Evolutionary conservation across 1,140 invertebrate species (phyloP).

Genomic region (Camponotus floridanus): DNA sequence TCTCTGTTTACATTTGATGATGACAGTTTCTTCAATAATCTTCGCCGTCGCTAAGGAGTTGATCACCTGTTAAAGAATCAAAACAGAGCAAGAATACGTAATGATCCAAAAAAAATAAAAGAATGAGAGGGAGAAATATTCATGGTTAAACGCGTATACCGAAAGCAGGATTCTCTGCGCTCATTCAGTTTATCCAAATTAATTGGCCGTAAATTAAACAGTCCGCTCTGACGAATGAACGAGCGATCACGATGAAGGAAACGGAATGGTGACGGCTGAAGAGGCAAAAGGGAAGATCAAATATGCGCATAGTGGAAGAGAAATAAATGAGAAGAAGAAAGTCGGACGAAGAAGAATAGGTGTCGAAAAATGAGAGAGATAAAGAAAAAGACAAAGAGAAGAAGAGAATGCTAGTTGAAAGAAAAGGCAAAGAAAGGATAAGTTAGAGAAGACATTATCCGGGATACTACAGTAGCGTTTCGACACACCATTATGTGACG

Average conservation of each 20-base stretch:
- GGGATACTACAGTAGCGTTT: slow-evolving; percentile 84
- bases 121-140: slow-evolving; percentile 76
- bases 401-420: slow-evolving; percentile 24
- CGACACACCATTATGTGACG: slow-evolving; percentile 86
- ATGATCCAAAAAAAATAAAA: slow-evolving; percentile 51
- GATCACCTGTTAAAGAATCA: background rate
- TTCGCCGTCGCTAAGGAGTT: background rate
- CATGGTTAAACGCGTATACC: slow-evolving; percentile 84
- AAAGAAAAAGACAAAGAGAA: slow-evolving; percentile 56
- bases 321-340: slow-evolving; percentile 44
- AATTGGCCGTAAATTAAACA: slow-evolving; percentile 87
- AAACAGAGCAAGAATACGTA: background rate
- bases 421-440: slow-evolving; percentile 63
- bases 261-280: slow-evolving; percentile 43
- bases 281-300: slow-evolving; percentile 4
- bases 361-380: slow-evolving; percentile 30
- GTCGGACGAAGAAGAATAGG: slow-evolving; percentile 31
- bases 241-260: slow-evolving; percentile 60
- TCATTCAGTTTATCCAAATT: slow-evolving; percentile 86
- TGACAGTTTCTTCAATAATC: slow-evolving; percentile 5
- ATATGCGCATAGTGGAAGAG: background rate
- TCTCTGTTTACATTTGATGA: background rate
- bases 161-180: slow-evolving; percentile 80
- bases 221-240: slow-evolving; percentile 74
- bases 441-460: slow-evolving; percentile 65